A percentile compares a stretch with the other conserved stretches of the same genome.
Evolutionary conservation across 2,797 vertebrate species (phyloP).

Genomic region (Xiphophorus birchmanni): DNA sequence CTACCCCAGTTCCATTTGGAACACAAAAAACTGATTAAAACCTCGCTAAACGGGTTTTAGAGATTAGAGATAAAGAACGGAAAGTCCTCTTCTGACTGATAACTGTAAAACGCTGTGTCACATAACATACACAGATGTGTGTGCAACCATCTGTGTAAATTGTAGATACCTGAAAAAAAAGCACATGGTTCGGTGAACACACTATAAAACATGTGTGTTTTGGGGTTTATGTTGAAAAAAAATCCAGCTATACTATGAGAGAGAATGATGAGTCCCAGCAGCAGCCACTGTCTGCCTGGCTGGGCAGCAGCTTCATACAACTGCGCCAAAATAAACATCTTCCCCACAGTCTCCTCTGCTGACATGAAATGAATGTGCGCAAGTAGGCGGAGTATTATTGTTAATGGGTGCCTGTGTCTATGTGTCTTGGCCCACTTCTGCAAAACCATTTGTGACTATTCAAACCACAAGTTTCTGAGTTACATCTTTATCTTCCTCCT

Average conservation of each 20-base stretch:
- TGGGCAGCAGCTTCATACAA: conserved; percentile 39
- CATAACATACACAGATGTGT: background rate
- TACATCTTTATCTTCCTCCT: conserved; percentile 59
- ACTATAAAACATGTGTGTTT: conserved; percentile 1
- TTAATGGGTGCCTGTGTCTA: conserved; percentile 16
- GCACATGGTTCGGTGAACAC: background rate
- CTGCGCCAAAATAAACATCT: conserved; percentile 68
- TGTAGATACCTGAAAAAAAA: background rate
- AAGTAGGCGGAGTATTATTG: conserved; percentile 30
- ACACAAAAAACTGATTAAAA: conserved; percentile 2
- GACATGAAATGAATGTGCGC: conserved; percentile 56
- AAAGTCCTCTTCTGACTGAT: background rate
- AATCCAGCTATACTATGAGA: conserved; percentile 32
- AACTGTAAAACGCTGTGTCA: background rate
- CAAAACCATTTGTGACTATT: conserved; percentile 42
- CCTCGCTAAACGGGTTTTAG: background rate
- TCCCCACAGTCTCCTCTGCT: conserved; percentile 63
- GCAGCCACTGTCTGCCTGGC: conserved; percentile 36
- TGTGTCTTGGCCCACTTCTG: conserved; percentile 23
- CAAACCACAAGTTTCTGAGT: conserved; percentile 52
- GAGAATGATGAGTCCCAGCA: conserved; percentile 30
- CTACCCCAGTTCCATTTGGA: background rate
- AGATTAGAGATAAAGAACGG: conserved; percentile 7
- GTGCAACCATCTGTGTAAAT: background rate
- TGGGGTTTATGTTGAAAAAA: background rate